A percentile compares a stretch with the other conserved stretches of the same genome.
Conservation (phyloP, 2,113 vertebrate genomes). For the Nyctereutes procyonoides region DNA sequence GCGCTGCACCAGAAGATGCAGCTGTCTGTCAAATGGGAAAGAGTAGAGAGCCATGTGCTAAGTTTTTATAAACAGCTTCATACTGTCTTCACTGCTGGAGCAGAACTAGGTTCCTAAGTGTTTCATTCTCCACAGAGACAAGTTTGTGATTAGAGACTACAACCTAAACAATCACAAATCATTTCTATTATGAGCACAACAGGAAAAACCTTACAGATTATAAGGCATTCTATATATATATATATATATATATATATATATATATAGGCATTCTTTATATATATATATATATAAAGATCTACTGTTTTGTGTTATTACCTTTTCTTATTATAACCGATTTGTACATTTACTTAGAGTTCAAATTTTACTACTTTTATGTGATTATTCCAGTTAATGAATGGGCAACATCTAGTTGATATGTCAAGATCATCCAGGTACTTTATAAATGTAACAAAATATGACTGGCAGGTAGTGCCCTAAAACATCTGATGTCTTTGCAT, state of each 20-base stretch:
- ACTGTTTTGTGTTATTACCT: background rate
- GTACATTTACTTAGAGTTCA: background rate
- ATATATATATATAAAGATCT: background rate
- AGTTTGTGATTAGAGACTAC: constrained; percentile 20
- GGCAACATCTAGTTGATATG: background rate
- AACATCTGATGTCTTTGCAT: background rate
- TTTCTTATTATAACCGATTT: background rate
- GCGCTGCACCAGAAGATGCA: background rate
- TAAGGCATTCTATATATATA: background rate
- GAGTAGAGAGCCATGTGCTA: background rate
- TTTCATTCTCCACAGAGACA: background rate
- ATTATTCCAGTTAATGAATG: background rate
- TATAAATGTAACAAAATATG: background rate
- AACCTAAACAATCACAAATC: background rate
- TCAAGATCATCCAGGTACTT: background rate
- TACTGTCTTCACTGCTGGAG: background rate
- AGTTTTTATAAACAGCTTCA: background rate
- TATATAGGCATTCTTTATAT: background rate
- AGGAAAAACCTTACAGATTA: background rate
- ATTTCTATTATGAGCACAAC: background rate
- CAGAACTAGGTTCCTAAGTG: background rate
- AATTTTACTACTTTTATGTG: constrained; percentile 4
- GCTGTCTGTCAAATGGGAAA: background rate
- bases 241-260: background rate
- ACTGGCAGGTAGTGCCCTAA: background rate